phyloP scores from a whole-genome alignment of 2,113 vertebrate species.

The Anhinga rufa region DNA sequence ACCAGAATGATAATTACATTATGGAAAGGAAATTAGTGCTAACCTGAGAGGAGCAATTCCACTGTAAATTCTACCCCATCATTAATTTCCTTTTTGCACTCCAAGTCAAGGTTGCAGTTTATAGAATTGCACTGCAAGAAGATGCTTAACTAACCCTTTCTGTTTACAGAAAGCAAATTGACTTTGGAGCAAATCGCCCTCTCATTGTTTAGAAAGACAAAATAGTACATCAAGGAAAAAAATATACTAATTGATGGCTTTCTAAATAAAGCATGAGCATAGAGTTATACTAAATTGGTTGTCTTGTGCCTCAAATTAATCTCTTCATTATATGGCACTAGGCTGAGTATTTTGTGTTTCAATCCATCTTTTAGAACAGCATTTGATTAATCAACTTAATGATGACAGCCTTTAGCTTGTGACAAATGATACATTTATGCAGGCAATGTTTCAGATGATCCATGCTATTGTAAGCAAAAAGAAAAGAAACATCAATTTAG shows the following conservation, averaged over 20 bases:
- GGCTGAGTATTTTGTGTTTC: slow-evolving; percentile 77
- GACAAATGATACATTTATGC: slow-evolving; percentile 71
- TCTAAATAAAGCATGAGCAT: slow-evolving; percentile 75
- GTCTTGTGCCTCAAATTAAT: slow-evolving; percentile 79
- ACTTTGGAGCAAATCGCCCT: slow-evolving; percentile 68
- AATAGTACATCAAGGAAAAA: slow-evolving; percentile 68
- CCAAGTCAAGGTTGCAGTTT: slow-evolving; percentile 51
- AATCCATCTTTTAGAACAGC: slow-evolving; percentile 73
- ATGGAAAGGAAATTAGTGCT: slow-evolving; percentile 60
- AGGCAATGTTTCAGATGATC: slow-evolving; percentile 66
- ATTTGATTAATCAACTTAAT: slow-evolving; percentile 80
- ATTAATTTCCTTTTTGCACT: slow-evolving; percentile 66
- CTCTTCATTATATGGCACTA: slow-evolving; percentile 78
- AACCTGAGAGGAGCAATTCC: slow-evolving; percentile 47
- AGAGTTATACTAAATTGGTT: slow-evolving; percentile 77
- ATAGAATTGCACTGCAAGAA: slow-evolving; percentile 53
- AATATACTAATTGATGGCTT: slow-evolving; percentile 76
- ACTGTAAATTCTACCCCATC: slow-evolving; percentile 37
- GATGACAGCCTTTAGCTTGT: slow-evolving; percentile 72
- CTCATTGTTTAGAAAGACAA: slow-evolving; percentile 68
- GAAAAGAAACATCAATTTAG: slow-evolving; percentile 65
- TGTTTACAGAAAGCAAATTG: slow-evolving; percentile 70
- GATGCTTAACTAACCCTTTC: slow-evolving; percentile 60
- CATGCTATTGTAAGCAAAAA: slow-evolving; percentile 66
- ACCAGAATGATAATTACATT: slow-evolving; percentile 52